A percentile compares a stretch with the other conserved stretches of the same genome.
Evolutionary conservation across 2,888 invertebrate species (phyloP).

Genomic region (Lycia hirtaria): DNA sequence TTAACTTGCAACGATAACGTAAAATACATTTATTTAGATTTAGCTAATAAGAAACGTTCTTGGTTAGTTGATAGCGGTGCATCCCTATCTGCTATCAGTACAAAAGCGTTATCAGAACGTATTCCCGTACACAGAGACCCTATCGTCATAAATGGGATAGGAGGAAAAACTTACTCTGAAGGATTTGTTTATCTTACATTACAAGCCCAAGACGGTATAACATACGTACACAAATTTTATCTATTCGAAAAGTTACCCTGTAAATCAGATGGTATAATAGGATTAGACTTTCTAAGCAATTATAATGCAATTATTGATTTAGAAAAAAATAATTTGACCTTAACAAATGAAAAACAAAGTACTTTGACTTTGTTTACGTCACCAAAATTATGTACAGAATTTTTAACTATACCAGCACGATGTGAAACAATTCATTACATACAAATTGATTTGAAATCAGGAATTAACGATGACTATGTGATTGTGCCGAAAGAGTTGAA

Average conservation of each 20-base stretch:
- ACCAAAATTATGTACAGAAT: too few species aligned
- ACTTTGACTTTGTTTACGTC: too few species aligned
- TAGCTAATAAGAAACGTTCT: neutral
- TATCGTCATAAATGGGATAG: constrained; percentile 7
- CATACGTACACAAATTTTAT: constrained; percentile 14
- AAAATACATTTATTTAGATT: neutral
- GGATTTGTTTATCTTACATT: constrained; percentile 13
- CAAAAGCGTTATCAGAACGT: neutral
- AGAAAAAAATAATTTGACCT: constrained; percentile 14
- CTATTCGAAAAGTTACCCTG: constrained; percentile 20
- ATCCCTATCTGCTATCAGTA: neutral
- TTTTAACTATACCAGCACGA: constrained; percentile 27
- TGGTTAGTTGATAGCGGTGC: constrained; percentile 9
- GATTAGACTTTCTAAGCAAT: constrained; percentile 36
- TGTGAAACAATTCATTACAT: constrained; percentile 35
- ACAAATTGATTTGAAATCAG: constrained; percentile 6
- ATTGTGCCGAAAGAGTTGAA: constrained; percentile 33
- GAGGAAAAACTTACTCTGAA: constrained; percentile 8
- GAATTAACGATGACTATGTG: constrained; percentile 29
- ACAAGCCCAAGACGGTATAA: neutral
- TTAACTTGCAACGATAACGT: neutral
- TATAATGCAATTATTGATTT: constrained; percentile 27
- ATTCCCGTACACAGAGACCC: neutral
- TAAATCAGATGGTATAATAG: constrained; percentile 29
- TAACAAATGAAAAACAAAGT: too few species aligned